Evolutionary conservation across 2,888 invertebrate genomes (phyloP).

Genomic region (Cheiracanthium punctorium): DNA sequence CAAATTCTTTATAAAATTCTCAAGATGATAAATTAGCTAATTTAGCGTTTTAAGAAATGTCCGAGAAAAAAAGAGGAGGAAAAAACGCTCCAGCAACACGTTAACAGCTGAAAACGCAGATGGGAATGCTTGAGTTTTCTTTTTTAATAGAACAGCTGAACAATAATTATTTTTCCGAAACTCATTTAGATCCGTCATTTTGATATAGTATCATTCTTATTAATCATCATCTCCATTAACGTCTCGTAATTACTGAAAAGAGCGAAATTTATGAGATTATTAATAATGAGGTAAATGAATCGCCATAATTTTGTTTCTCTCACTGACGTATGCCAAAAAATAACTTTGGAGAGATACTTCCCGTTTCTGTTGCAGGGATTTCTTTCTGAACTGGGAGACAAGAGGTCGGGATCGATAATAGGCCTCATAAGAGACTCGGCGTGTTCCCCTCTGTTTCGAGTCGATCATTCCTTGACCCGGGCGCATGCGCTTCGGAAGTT

Average conservation of each 20-base stretch:
- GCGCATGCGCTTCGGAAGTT: conserved; percentile 44
- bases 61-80: too few relatives aligned
- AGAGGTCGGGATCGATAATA: conserved; percentile 59
- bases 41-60: too few relatives aligned
- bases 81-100: too few relatives aligned
- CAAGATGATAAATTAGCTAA: too few relatives aligned
- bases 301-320: background rate
- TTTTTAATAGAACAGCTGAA: background rate
- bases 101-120: too few relatives aligned
- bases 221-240: background rate
- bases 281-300: background rate
- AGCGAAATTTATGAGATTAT: background rate
- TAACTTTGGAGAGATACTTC: background rate
- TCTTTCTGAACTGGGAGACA: conserved; percentile 28
- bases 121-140: too few relatives aligned
- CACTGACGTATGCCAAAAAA: background rate
- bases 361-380: background rate
- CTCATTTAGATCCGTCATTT: background rate
- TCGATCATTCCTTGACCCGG: conserved; percentile 54
- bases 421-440: conserved; percentile 46
- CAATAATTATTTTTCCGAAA: background rate
- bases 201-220: background rate
- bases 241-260: background rate
- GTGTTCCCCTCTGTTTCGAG: conserved; percentile 44
- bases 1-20: too few relatives aligned